Evolutionary conservation across 2,888 invertebrate genomes (phyloP), one percentile per base, ranked within the genome.

Genomic region (Chydorus sphaericus): DNA sequence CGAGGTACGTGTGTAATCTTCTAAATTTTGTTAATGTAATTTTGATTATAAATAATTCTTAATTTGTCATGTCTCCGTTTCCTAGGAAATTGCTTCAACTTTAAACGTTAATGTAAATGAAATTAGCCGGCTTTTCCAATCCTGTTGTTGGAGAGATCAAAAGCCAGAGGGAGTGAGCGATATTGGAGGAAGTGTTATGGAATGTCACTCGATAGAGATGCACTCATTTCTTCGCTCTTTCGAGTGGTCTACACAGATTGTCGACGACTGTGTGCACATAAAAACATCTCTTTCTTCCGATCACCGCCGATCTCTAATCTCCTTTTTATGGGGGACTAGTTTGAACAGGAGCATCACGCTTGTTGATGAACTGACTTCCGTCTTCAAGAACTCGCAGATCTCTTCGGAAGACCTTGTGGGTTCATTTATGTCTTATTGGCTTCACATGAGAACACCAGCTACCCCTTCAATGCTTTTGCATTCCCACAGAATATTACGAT

Each of bases 351-450:
- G 28, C 26, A 44, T 44, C 28, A 28, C 23, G 14, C 44, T 44
- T 26, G 14, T 44, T 14, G 44, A 44, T 20, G 44, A 44, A 44
- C 18, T 44, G 14, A 14, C 44, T 4, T 8, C 18, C 14, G 26
- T 44, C n/a, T 28, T 44, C n/a, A 44, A 44, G 26, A 14, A 14
- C 10, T 44, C 44, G 44, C 64, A 72, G 67, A 71, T 82, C 67
- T 65, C 75, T 61, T 75, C 82, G 37, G 77, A 77, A 63, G 81
- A 82, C 65, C 72, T 90, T 29, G 75, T 89, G 61, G 78, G 78
- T 62, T 71, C 86, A 57, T 69, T 83, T n/a, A 74, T 88, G 54
- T 71, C 76, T 62, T 85, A 81, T 65, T 80, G 87, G 79, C 75
- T 85, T 62, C 66, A 71, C 61, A 60, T 64, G 65, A 73, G 65